Base-by-base conservation (phyloP, 2,888 invertebrate genomes). In the Drosophila pullipes region DNA sequence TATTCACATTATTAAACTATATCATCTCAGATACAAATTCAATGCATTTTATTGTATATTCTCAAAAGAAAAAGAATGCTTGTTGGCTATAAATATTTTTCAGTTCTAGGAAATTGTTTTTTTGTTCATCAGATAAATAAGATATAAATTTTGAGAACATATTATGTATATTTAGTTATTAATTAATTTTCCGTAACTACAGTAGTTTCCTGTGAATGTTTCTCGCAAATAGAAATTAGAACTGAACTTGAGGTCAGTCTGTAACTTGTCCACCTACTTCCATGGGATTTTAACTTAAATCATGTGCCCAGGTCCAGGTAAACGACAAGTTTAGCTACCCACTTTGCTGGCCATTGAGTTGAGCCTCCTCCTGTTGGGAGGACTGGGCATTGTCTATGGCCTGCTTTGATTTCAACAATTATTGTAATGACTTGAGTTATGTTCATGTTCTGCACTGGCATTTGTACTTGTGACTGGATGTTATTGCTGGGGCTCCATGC, bases 371-470 rank as follows among this genome's bases (percentile, higher is more conserved):
- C 13, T 49, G 39, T 44, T 16, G 50, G 9, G 16, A 31, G 31
- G 31, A 44, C 16, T 49, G 30, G 28, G 30, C 64, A 69, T 64
- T 76, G 60, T 78, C 73, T 68, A 28, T 57, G 60, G 41, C 16
- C 58, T 58, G 75, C 75, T 80, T 77, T 74, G 82, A 80, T 71
- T 78, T 73, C 73, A 63, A 82, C 73, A 82, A 83, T 85, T 85
- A 85, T 88, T 88, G 86, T 82, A 85, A 83, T 82, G 77, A 82
- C 81, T 77, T 81, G 80, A 80, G 80, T 78, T 80, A 77, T 79
- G 82, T 57, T 57, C 75, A 52, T 78, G 73, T 62, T 76, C 58
- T 59, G 69, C 53, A 41, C 66, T 67, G 75, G 69, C 75, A 69
- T 67, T 73, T 67, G 66, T 63, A 66, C 69, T 55, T 78, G 50